A percentile compares a stretch with the other conserved stretches of the same genome.
phyloP scores from a whole-genome alignment of 92 coral and sea anemone genomes.

The Epizoanthus scotinus region DNA sequence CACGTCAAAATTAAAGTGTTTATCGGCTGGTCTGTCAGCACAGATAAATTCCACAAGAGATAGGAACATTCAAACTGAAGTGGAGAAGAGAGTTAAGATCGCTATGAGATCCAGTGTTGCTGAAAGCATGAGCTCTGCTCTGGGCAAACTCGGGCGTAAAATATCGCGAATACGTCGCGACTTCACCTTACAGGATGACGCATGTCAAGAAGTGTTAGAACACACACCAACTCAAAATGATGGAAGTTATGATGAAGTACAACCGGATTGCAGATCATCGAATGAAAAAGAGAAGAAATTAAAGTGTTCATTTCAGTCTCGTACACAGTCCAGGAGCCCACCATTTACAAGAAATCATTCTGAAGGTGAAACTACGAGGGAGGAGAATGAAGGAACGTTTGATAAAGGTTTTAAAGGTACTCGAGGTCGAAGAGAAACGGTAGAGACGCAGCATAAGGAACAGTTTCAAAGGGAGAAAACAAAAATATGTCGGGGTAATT shows the following conservation, averaged over 20 bases:
- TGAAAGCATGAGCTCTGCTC: not conserved
- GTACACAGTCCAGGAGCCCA: not conserved
- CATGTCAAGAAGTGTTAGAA: not conserved
- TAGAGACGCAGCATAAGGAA: not conserved
- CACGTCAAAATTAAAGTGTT: not conserved
- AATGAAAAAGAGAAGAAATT: not conserved
- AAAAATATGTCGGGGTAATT: not conserved
- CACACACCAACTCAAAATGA: not conserved
- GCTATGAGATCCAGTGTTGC: conserved; percentile 5
- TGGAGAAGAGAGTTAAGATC: not conserved
- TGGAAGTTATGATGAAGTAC: not conserved
- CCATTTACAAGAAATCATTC: not conserved
- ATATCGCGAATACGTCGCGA: not conserved
- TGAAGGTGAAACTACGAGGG: not conserved
- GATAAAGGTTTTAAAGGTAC: not conserved
- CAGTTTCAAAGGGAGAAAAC: not conserved
- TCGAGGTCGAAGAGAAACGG: not conserved
- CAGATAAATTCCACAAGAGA: conserved; percentile 1
- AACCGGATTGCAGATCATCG: not conserved
- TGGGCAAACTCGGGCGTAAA: not conserved
- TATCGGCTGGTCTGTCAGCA: not conserved
- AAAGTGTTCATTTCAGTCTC: not conserved
- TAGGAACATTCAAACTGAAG: not conserved
- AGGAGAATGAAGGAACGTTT: not conserved
- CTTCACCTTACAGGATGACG: not conserved